A percentile compares a stretch with the other conserved stretches of the same genome.
Conservation (phyloP, 2,888 invertebrate species). For the Agrypnus murinus region DNA sequence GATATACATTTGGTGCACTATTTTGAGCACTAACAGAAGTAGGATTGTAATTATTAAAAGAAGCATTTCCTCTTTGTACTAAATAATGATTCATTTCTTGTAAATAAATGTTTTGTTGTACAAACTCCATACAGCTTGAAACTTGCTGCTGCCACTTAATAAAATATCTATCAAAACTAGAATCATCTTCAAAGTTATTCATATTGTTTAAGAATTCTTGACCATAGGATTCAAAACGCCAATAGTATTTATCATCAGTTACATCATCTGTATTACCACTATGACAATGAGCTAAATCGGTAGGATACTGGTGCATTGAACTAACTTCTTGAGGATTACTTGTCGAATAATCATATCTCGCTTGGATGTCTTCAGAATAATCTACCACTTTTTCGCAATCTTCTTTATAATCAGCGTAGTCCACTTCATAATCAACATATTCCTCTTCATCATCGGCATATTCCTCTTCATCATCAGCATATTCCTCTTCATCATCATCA, state of each 20-base stretch:
- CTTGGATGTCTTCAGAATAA: neutral
- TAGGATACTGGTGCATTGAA: neutral
- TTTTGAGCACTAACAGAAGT: too few relatives aligned
- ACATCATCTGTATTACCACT: neutral
- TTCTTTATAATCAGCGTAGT: neutral
- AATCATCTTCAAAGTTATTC: conserved; percentile 61
- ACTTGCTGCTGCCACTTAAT: conserved; percentile 66
- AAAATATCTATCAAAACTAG: conserved; percentile 65
- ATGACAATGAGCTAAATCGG: neutral
- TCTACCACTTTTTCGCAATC: neutral
- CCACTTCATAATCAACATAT: neutral
- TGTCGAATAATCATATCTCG: neutral
- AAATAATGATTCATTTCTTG: conserved; percentile 64
- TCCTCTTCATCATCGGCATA: neutral
- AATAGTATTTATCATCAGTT: neutral
- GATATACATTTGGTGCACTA: too few relatives aligned
- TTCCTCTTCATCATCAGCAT: neutral
- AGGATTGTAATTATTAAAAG: too few relatives aligned
- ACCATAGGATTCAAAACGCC: conserved; percentile 63
- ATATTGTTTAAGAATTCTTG: conserved; percentile 62
- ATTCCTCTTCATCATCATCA: neutral
- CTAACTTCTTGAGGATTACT: neutral
- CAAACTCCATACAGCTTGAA: conserved; percentile 63
- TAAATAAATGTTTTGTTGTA: conserved; percentile 68
- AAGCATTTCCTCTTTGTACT: conserved; percentile 16